Conservation (phyloP, 2,888 invertebrate species). For the Philhelius pedissequus region DNA sequence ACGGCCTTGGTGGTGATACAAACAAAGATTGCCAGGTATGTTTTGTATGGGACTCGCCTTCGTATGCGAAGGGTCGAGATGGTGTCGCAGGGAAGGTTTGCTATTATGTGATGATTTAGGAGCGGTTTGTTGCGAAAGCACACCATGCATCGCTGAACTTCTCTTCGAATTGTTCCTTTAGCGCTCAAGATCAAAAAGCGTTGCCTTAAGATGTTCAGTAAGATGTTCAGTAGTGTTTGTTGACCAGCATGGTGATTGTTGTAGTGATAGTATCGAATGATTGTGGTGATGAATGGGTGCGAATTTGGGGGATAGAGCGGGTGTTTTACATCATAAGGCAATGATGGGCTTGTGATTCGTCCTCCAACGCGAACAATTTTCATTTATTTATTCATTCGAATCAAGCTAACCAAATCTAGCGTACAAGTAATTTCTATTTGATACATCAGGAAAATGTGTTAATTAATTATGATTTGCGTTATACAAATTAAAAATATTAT, state of each 20-base stretch:
- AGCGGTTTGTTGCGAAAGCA: constrained; percentile 21
- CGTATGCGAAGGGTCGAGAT: not conserved
- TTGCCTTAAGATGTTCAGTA: constrained; percentile 8
- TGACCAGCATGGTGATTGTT: too few relatives aligned
- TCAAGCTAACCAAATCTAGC: too few relatives aligned
- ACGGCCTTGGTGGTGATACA: constrained; percentile 24
- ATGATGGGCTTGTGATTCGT: too few relatives aligned
- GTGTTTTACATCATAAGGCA: too few relatives aligned
- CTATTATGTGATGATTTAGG: constrained; percentile 4
- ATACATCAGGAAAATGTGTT: too few relatives aligned
- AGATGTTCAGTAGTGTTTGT: constrained; percentile 15
- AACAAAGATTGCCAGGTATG: constrained; percentile 14
- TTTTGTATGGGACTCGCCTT: not conserved
- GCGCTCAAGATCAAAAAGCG: constrained; percentile 7
- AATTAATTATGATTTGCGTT: too few relatives aligned
- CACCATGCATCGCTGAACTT: not conserved
- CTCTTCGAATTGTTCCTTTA: not conserved
- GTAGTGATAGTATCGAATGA: not conserved
- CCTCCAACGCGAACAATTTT: too few relatives aligned
- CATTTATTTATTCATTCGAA: too few relatives aligned
- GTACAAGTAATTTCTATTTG: too few relatives aligned
- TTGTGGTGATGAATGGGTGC: not conserved
- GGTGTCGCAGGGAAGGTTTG: not conserved
- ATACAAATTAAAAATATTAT: too few relatives aligned
- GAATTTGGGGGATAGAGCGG: too few relatives aligned